Evolutionary conservation across 30 jellyfish, hydroid and myxozoan genomes (phyloP), one percentile per base, ranked within the genome.

Genomic region (Pseudorhiza aurosa): DNA sequence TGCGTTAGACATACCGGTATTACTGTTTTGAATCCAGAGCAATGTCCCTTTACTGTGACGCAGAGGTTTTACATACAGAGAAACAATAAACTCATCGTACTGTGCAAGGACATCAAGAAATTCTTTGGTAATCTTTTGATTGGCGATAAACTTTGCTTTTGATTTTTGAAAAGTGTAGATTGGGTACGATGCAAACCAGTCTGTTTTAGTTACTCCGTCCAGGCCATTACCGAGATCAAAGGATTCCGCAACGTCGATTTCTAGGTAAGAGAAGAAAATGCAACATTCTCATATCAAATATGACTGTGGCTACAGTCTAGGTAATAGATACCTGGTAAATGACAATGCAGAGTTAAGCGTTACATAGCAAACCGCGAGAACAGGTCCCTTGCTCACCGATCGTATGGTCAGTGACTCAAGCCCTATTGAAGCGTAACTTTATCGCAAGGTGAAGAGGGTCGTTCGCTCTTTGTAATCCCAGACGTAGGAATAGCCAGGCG

Each of bases 31-130:
- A 6, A 91, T 40, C 98, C 98, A 91, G 50, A 91, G 62, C 57
- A 91, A 27, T 19, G 98, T 69, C 49, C 98, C 98, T 62, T 72
- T 83, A 65, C 73, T 88, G 75, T 39, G 77, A 28, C 86, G 85
- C 46, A 42, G 89, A 0, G 98, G 98, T 65, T 77, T 83, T 31
- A 91, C 75, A 45, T 82, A 85, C 33, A 91, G 18, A 5, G 98
- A 62, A n/a, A 91, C 65, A 53, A 91, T 83, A 68, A 83, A 83
- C 50, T 75, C 36, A 21, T 91, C 87, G 68, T 75, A 55, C 30
- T 49, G 88, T 15, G 85, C 82, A 43, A 91, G 82, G 26, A 91
- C 21, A 33, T 70, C 89, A 22, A 83, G 72, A 18, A 79, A 57
- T 67, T 91, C 98, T 28, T 84, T 70, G 24, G 92, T 68, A n/a